phyloP scores from a whole-genome alignment of 2,113 vertebrate genomes.

The Drymodes brunneopygia region DNA sequence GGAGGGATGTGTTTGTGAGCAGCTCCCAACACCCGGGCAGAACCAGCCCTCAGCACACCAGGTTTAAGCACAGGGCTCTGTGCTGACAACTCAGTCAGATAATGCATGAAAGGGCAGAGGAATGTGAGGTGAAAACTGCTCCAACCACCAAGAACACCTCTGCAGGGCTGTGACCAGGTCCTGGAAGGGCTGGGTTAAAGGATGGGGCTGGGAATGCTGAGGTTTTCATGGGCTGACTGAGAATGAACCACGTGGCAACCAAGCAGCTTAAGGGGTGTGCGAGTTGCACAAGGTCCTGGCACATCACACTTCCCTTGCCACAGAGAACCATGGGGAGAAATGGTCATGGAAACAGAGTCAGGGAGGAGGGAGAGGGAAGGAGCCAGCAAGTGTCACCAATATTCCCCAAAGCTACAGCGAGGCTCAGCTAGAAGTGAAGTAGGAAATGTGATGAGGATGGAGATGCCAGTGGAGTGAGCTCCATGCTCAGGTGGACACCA shows the following conservation, averaged over 20 bases:
- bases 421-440: neutral
- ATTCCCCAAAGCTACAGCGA: neutral
- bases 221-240: neutral
- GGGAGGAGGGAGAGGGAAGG: neutral
- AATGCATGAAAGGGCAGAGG: neutral
- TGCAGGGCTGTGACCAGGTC: neutral
- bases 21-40: neutral
- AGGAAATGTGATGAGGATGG: neutral
- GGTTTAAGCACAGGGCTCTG: neutral
- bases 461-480: neutral
- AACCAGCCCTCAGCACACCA: neutral
- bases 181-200: neutral
- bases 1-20: neutral
- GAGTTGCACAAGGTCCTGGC: neutral
- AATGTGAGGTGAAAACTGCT: neutral
- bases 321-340: neutral
- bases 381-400: neutral
- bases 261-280: neutral
- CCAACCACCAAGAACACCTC: neutral
- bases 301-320: rapidly evolving
- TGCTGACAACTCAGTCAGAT: neutral
- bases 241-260: neutral
- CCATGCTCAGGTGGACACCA: rapidly evolving
- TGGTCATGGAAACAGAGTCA: neutral
- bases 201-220: neutral